Base-by-base conservation (phyloP, 2,797 vertebrate species). In the Adrianichthys oophorus region DNA sequence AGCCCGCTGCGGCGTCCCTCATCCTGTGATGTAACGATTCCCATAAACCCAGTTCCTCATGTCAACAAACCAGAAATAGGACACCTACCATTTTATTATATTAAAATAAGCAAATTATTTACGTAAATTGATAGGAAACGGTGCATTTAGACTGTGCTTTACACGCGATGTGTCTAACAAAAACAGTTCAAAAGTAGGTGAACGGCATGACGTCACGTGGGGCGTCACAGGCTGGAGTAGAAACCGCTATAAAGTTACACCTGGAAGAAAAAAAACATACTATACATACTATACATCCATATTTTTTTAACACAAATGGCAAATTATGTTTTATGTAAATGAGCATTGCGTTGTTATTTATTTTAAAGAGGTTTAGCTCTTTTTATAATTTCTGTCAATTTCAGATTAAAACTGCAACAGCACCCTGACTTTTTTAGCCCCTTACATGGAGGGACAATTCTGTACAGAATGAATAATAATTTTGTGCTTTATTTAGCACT, bases 201-300 rank as follows among this genome's bases (percentile, higher is more conserved):
- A 74, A 24, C 65, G 45, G 59, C 52, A 48, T 73, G 56, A 41
- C 70, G 70, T 75, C 67, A 69, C 43, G 41, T 15, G 8, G 5
- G 83, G 65, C 63, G 78, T 83, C 77, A 83, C 58, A 51, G 59
- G 3, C 45, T 12, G 5, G 26, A 17, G 26, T 48, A 19, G 55
- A 59, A 41, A 5, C 24, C 41, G 5, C 15, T 1, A 42, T 37
- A 37, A 29, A 29, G 32, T 37, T 37, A 37, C 8, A 32, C 29
- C 8, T 32, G 29, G 29, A 32, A 32, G 26, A 29, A 29, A 29
- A 29, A 26, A 5, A 29, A 6, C n/a, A n/a, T n/a, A n/a, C n/a
- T n/a, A n/a, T n/a, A 29, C 5, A 29, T 29, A 29, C 19, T 2
- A 21, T 21, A 3, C 19, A 21, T 21, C 19, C 19, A 21, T 21